Base-by-base conservation (phyloP, 1,140 invertebrate genomes). In the Lordiphosa clarofinis region DNA sequence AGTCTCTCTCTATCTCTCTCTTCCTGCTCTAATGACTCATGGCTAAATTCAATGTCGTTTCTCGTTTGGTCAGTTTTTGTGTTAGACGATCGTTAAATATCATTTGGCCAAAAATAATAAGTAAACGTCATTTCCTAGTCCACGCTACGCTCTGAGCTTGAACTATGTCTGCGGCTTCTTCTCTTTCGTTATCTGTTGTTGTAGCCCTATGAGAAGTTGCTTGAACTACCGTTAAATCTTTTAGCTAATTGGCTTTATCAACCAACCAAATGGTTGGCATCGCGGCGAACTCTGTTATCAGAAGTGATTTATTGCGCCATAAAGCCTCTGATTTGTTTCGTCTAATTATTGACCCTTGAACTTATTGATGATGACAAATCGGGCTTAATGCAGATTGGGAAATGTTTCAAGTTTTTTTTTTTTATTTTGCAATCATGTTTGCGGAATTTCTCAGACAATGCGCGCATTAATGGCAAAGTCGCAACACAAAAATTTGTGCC, bases 91-190 rank as follows among this genome's bases (percentile, higher is more conserved):
- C 70, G 61, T 81, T 57, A 71, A 72, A 76, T 60, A 82, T 70
- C 66, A 74, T 82, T 82, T 60, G 66, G 33, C 76, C 67, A 67
- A 82, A 81, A 82, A 81, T 81, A 81, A 72, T 72, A 50, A 72
- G 49, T 58, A 82, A 81, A 82, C 75, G 75, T 82, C 75, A 81
- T 81, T 82, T 81, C 67, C 76, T 82, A 72, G 56, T 64, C 24
- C 63, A 55, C 44, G 44, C 11, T 7, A 13, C 31, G 40, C 42
- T 56, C 8, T 46, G 50, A 60, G 33, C 46, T 68, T 33, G 15
- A 40, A 40, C 38, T 40, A 0, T 5, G 13, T 8, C 0, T 4
- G 38, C 33, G 35, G 12, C 63, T 40, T 24, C 19, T 48, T 57
- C 42, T 11, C 37, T 65, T 19, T 43, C 33, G 38, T 39, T 39